Percentiles rank a stretch among this genome's conserved stretches.
Evolutionary conservation across 2,888 invertebrate species (phyloP).

Genomic region (Rhamphomyia laevipes): DNA sequence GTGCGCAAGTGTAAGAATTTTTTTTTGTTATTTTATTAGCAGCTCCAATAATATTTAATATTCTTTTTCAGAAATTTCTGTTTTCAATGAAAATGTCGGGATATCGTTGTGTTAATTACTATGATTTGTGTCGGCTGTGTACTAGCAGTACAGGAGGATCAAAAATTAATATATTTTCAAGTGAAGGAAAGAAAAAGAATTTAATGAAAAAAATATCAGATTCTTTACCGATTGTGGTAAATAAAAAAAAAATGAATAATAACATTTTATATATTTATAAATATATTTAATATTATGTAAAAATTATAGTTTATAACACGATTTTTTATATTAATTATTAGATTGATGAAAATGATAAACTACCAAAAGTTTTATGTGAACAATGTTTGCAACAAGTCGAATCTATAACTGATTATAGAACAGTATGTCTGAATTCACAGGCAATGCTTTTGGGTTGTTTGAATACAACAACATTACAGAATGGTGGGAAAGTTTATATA

Average conservation of each 20-base stretch:
- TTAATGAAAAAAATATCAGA: slow-evolving; percentile 52
- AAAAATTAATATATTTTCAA: slow-evolving; percentile 54
- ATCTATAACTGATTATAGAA: slow-evolving; percentile 48
- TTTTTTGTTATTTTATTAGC: no score
- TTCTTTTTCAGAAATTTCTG: no score
- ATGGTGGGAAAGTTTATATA: slow-evolving; percentile 52
- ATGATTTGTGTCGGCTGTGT: slow-evolving; percentile 57
- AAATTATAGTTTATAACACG: background rate
- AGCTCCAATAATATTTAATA: no score
- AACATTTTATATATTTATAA: background rate
- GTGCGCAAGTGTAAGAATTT: no score
- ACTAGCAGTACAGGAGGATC: slow-evolving; percentile 49
- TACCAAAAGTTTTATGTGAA: slow-evolving; percentile 56
- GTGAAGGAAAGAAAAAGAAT: slow-evolving; percentile 51
- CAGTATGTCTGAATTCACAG: slow-evolving; percentile 52
- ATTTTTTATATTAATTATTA: slow-evolving; percentile 20
- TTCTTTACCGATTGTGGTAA: slow-evolving; percentile 50
- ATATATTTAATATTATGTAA: background rate
- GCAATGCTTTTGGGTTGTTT: slow-evolving; percentile 55
- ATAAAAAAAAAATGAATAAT: no score
- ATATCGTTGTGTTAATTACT: slow-evolving; percentile 57
- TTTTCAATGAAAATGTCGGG: slow-evolving; percentile 42
- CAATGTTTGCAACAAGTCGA: slow-evolving; percentile 52
- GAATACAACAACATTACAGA: slow-evolving; percentile 49
- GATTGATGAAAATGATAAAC: slow-evolving; percentile 54